Base-by-base conservation (phyloP, 2,888 invertebrate species). In the Thereva unica region DNA sequence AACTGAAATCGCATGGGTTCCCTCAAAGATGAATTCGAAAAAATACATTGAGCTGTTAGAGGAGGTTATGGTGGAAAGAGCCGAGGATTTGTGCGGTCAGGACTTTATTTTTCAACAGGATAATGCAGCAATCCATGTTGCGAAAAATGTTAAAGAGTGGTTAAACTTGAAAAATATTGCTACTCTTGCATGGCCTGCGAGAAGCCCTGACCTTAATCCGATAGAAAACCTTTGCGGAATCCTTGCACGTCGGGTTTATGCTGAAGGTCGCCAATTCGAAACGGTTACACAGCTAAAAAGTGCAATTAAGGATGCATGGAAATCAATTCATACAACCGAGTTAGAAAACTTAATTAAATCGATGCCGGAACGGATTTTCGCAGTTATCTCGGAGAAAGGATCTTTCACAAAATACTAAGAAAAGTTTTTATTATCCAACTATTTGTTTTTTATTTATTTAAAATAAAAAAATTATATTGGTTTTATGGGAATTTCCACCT, bases 21-120 rank as follows among this genome's bases (percentile, higher is more conserved):
- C n/a, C n/a, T n/a, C n/a, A n/a, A n/a, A n/a, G n/a, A n/a, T n/a
- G n/a, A n/a, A n/a, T n/a, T n/a, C n/a, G n/a, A n/a, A n/a, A n/a
- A n/a, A n/a, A n/a, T n/a, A n/a, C n/a, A n/a, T n/a, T n/a, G n/a
- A n/a, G n/a, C n/a, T n/a, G n/a, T n/a, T n/a, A n/a, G n/a, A n/a
- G 40, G 12, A n/a, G 9, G 49, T 41, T 4, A 41, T 61, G 61
- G 49, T 40, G 40, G 61, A 61, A 50, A 23, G 40, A 9, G 50
- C 49, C 35, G 61, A 61, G 34, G 40, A 50, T 40, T 47, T 47
- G n/a, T 47, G 38, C 49, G 47, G 47, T 3, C 45, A 34, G 10
- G 47, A 59, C 7, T 47, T 59, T n/a, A 61, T 61, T 38, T 61
- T 50, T 35, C 50, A 61, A n/a, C 50, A 50, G 34, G 50, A 61